Evolutionary conservation across 2,888 invertebrate species (phyloP).

Genomic region (Rosalia funebris): DNA sequence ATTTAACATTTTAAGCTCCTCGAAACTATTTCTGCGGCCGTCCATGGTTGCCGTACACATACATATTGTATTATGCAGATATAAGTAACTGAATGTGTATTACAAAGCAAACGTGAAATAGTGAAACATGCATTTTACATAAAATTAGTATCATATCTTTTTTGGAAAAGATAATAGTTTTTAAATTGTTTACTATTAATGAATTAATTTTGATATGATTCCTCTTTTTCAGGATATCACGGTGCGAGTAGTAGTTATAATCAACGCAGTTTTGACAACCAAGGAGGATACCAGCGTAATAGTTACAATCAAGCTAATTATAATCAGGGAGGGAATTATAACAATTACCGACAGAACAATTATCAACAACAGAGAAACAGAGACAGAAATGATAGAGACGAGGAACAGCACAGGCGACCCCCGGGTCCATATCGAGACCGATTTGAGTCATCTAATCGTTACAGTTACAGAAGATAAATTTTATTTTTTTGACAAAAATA

Average conservation of each 20-base stretch:
- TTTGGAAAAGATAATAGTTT: no score
- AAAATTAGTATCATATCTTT: no score
- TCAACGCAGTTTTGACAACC: slow-evolving; percentile 34
- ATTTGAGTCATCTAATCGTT: slow-evolving; percentile 50
- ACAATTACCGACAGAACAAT: slow-evolving; percentile 27
- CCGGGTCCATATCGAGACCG: slow-evolving; percentile 57
- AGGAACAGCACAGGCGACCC: slow-evolving; percentile 41
- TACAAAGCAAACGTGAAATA: no score
- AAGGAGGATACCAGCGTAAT: slow-evolving; percentile 30
- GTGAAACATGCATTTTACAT: no score
- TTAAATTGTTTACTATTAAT: no score
- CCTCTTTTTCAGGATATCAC: no score
- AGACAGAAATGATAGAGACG: slow-evolving; percentile 32
- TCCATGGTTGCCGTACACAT: no score
- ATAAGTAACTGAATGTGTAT: no score
- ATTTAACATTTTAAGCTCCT: no score
- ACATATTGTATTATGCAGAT: no score
- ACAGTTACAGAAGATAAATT: slow-evolving; percentile 44
- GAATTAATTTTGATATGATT: no score
- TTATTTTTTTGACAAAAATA: slow-evolving; percentile 7
- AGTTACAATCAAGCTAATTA: slow-evolving; percentile 27
- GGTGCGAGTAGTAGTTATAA: slow-evolving; percentile 27
- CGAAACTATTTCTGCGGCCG: no score
- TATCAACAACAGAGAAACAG: slow-evolving; percentile 11
- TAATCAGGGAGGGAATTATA: slow-evolving; percentile 32